Conservation (phyloP, 2,797 vertebrate genomes). For the Tenualosa ilisha region DNA sequence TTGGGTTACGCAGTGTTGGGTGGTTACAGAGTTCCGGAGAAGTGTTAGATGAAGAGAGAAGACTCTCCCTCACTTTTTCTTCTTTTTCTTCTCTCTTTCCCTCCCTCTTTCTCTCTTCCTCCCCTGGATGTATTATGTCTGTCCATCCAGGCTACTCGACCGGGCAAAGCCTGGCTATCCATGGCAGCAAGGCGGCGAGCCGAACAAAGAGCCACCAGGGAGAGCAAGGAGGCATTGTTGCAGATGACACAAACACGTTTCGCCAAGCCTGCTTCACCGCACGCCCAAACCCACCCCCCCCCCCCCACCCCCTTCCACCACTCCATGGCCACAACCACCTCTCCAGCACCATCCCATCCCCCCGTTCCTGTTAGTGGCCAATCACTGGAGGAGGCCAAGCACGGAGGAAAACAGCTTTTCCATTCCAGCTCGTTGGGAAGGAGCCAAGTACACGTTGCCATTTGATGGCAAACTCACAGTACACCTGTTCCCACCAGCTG, state of each 20-base stretch:
- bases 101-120: constrained; percentile 25
- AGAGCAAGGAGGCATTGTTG: constrained; percentile 47
- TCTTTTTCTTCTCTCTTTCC: constrained; percentile 1
- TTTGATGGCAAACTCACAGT: constrained; percentile 85
- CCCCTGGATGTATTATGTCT: constrained; percentile 18
- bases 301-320: neutral
- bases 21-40: neutral
- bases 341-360: neutral
- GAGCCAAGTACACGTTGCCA: constrained; percentile 87
- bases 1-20: neutral
- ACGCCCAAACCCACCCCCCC: neutral
- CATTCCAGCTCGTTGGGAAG: constrained; percentile 82
- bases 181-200: constrained; percentile 52
- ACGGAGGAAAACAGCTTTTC: constrained; percentile 80
- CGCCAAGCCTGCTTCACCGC: constrained; percentile 51
- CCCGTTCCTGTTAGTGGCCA: constrained; percentile 72
- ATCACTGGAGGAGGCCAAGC: constrained; percentile 75
- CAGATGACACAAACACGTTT: constrained; percentile 55
- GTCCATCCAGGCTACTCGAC: constrained; percentile 46
- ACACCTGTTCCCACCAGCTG: constrained; percentile 97
- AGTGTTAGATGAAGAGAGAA: neutral
- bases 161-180: constrained; percentile 62
- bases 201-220: constrained; percentile 53
- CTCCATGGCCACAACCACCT: neutral
- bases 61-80: constrained; percentile 13